A percentile compares a stretch with the other conserved stretches of the same genome.
Evolutionary conservation across 2,888 invertebrate species (phyloP).

Genomic region (Taphrorychus bicolor): DNA sequence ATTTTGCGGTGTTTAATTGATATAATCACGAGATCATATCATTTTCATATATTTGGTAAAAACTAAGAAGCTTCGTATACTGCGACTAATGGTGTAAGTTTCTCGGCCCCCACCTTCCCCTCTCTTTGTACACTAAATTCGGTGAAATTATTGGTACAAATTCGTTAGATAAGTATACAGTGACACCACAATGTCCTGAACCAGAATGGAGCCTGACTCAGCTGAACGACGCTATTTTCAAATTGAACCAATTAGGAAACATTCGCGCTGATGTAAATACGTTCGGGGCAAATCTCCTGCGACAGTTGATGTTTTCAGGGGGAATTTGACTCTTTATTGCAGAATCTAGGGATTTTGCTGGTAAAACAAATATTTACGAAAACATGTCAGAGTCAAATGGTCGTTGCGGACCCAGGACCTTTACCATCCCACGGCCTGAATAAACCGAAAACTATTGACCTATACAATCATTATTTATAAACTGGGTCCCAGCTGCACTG

Average conservation of each 20-base stretch:
- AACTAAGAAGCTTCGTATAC: no score
- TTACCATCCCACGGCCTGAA: not conserved
- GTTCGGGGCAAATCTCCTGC: not conserved
- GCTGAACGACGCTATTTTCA: slow-evolving; percentile 2
- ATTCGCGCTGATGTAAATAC: not conserved
- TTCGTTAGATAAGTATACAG: slow-evolving; percentile 18
- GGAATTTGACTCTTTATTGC: not conserved
- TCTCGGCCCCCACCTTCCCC: not conserved
- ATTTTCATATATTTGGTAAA: no score
- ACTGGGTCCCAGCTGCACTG: slow-evolving; percentile 19
- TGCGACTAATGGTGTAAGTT: no score
- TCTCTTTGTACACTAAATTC: not conserved
- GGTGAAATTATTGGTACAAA: slow-evolving; percentile 27
- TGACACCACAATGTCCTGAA: slow-evolving; percentile 10
- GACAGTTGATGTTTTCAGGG: not conserved
- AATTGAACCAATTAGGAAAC: slow-evolving; percentile 19
- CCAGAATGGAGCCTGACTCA: slow-evolving; percentile 2
- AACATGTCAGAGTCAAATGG: not conserved
- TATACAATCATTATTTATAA: slow-evolving; percentile 17
- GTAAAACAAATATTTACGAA: slow-evolving; percentile 5
- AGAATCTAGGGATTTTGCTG: no score
- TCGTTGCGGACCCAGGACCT: no score
- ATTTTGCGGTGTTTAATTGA: no score
- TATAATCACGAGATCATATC: no score
- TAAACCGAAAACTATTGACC: not conserved